Conservation (phyloP, 1,140 invertebrate genomes). For the Drosophila bocqueti region DNA sequence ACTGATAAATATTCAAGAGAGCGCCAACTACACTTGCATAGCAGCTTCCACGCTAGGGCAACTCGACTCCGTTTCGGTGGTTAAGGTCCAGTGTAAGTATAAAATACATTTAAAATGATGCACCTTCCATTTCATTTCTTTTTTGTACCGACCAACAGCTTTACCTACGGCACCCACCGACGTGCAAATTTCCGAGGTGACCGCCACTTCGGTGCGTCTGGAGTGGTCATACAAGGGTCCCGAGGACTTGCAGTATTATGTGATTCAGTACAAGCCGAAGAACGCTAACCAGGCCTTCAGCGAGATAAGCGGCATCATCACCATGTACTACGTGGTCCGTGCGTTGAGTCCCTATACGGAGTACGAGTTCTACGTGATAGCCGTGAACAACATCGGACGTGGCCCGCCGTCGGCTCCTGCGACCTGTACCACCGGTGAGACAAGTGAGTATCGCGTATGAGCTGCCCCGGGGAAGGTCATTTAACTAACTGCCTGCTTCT, state of each 20-base stretch:
- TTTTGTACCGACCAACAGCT: constrained; percentile 74
- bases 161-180: constrained; percentile 95
- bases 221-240: constrained; percentile 95
- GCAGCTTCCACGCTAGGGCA: constrained; percentile 97
- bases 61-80: constrained; percentile 93
- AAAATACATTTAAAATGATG: background rate
- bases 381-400: constrained; percentile 96
- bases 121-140: background rate
- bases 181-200: constrained; percentile 95
- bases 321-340: constrained; percentile 95
- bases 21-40: constrained; percentile 98
- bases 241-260: constrained; percentile 96
- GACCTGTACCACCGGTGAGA: constrained; percentile 97
- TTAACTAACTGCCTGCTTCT: constrained; percentile 45
- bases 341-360: constrained; percentile 96
- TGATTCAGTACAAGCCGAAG: constrained; percentile 97
- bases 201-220: constrained; percentile 95
- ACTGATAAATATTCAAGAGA: constrained; percentile 94
- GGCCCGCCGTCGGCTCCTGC: constrained; percentile 94
- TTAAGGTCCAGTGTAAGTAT: constrained; percentile 97
- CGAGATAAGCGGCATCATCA: constrained; percentile 96
- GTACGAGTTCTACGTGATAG: constrained; percentile 98
- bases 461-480: constrained; percentile 17
- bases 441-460: constrained; percentile 90
- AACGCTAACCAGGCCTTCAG: constrained; percentile 92